Base-by-base conservation (phyloP, 2,888 invertebrate species). In the Andrena trimmerana region DNA sequence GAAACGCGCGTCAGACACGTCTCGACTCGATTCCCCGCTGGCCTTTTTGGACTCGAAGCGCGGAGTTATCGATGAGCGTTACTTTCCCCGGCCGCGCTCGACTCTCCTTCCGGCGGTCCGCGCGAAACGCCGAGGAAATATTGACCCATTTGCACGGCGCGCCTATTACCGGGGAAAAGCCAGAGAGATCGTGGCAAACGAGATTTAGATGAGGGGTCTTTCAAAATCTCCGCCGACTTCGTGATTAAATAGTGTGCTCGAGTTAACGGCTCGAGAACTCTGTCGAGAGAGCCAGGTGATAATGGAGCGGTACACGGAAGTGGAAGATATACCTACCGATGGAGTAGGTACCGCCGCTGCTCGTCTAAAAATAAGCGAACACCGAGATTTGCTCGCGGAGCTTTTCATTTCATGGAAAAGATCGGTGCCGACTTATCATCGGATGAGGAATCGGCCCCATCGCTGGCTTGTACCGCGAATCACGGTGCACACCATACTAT, bases 1-100 rank as follows among this genome's bases (percentile, higher is more conserved):
- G 54, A 54, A 60, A 79, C 81, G 54, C 48, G 8, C 50, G 70
- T 42, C 42, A 24, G n/a, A 62, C 16, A 33, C 42, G 70, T 13
- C 31, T 13, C 31, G 48, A 16, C 60, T 78, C 62, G 29, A 80
- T 80, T 57, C 68, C 16, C 20, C 54, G 4, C 13, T 20, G 31
- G 27, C 52, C 78, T 72, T 72, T 79, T 81, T 13, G 57, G 24
- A 54, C 66, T 73, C 62, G 62, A 67, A 81, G 60, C 13, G 42
- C 79, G 48, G 62, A 33, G 48, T 63, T 67, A 81, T 81, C 80
- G 67, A 67, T 42, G 66, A 54, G 16, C 50, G 60, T 62, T 79
- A 81, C 81, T 78, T 72, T 81, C 70, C 27, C 72, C 31, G 60
- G 7, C 62, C 20, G 27, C 31, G n/a, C 2, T 16, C 8, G 2